Evolutionary conservation across 2,797 vertebrate genomes (phyloP), one percentile per base, ranked within the genome.

Genomic region (Hoplostethus atlanticus): DNA sequence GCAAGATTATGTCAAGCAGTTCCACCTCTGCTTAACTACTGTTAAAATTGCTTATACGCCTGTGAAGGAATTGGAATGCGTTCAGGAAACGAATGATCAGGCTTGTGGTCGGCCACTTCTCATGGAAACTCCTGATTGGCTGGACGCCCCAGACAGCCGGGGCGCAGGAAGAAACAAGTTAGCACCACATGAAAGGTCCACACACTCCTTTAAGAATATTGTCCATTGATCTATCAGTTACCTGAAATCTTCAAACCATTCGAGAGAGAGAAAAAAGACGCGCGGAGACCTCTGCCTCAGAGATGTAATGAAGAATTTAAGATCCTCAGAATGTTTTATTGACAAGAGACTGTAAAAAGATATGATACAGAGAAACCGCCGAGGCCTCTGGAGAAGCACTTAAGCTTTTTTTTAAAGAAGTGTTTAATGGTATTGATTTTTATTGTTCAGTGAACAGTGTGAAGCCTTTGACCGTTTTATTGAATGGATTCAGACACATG

Each of bases 401-500:
- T 93, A 88, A 70, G 77, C 36, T 60, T 83, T 89, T 90, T 81
- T 87, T 86, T 91, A 87, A 91, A 92, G 90, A 93, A 87, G 87
- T 91, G 91, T 94, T 94, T 95, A 95, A 94, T 94, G 92, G 82
- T 94, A 95, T 95, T 72, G 93, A 95, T 95, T 94, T 94, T 93
- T 92, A 92, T 93, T 93, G 93, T 94, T 93, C 89, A 84, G 83
- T 51, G 81, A 93, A 84, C 87, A 84, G 84, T 91, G 89, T 92
- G 92, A 93, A 94, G 92, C 87, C 91, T 93, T 93, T 93, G 93
- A 94, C 92, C 88, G 92, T 83, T 91, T 93, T 95, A 95, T 94
- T 92, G 93, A 94, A 84, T 79, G 84, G 87, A 84, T 92, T 92
- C 83, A 83, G 91, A 92, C 83, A 89, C 83, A 85, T 87, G 81